phyloP scores from a whole-genome alignment of 2,113 vertebrate genomes.

The Acrocephalus kingi region DNA sequence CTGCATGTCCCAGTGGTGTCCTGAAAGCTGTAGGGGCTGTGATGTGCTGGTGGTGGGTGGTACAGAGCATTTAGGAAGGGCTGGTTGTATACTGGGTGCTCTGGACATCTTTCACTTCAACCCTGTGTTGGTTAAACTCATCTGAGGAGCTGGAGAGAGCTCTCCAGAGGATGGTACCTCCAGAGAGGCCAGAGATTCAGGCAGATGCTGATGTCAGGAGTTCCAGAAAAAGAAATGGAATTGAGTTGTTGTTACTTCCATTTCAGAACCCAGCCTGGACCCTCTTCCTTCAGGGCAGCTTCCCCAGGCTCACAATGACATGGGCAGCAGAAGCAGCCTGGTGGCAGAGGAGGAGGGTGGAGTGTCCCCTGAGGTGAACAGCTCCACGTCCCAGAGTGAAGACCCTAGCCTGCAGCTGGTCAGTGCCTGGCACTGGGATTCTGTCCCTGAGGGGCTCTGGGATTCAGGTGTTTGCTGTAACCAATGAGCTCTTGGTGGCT shows the following conservation, averaged over 20 bases:
- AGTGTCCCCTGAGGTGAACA: conserved; percentile 83
- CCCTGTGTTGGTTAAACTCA: neutral
- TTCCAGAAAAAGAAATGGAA: neutral
- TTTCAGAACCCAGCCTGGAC: conserved; percentile 85
- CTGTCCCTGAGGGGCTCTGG: neutral
- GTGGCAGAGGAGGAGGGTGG: conserved; percentile 73
- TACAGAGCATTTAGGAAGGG: neutral
- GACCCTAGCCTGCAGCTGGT: conserved; percentile 83
- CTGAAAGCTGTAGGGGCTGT: neutral
- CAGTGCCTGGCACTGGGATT: conserved; percentile 12
- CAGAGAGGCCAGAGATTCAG: neutral
- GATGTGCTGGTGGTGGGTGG: neutral
- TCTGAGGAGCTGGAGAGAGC: neutral
- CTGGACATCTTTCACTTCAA: neutral
- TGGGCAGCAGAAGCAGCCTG: conserved; percentile 71
- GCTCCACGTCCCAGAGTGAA: conserved; percentile 85
- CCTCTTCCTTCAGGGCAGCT: conserved; percentile 73
- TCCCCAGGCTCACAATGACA: conserved; percentile 7
- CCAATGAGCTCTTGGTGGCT: neutral
- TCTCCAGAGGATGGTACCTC: neutral
- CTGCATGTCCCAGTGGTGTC: fast-evolving
- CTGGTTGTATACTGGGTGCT: neutral
- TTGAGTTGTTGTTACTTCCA: neutral
- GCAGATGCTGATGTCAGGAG: neutral
- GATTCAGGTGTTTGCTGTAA: neutral